These are phyloP conservation scores for Heliocidaris erythrogramma DNA, from an alignment of 35 echinoderm and acorn worm genomes.

Conservation along the genomic window DNA sequence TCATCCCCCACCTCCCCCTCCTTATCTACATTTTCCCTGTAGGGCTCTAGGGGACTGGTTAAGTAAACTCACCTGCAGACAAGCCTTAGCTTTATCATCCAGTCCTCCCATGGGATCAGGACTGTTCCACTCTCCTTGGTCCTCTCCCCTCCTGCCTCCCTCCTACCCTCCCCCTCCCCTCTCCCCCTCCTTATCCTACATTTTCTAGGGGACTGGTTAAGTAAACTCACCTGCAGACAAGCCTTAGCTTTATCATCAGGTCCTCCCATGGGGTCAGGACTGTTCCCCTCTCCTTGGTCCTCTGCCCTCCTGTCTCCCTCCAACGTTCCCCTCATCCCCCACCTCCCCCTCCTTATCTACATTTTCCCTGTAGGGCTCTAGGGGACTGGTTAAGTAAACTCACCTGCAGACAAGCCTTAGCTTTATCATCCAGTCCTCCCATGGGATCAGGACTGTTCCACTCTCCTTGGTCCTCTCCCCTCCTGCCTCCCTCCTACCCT, in stretches of 20 bases:
- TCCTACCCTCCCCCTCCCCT: neutral
- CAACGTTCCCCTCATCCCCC: too few relatives aligned
- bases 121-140: slow-evolving; percentile 5
- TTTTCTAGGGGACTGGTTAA: neutral
- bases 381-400: neutral
- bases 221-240: neutral
- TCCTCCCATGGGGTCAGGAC: slow-evolving; percentile 68
- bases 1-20: too few relatives aligned
- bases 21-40: too few relatives aligned
- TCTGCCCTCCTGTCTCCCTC: neutral
- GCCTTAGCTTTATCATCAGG: neutral
- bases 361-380: neutral
- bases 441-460: slow-evolving; percentile 61
- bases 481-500: neutral
- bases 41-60: neutral
- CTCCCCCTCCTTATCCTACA: neutral
- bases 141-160: neutral
- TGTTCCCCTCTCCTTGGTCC: slow-evolving; percentile 9
- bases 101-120: slow-evolving; percentile 75
- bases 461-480: neutral
- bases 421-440: slow-evolving; percentile 75
- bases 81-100: slow-evolving; percentile 82
- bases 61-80: slow-evolving; percentile 64
- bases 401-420: slow-evolving; percentile 76
- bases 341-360: neutral